Conservation (phyloP, 2,888 invertebrate species). For the Papilio demoleus region DNA sequence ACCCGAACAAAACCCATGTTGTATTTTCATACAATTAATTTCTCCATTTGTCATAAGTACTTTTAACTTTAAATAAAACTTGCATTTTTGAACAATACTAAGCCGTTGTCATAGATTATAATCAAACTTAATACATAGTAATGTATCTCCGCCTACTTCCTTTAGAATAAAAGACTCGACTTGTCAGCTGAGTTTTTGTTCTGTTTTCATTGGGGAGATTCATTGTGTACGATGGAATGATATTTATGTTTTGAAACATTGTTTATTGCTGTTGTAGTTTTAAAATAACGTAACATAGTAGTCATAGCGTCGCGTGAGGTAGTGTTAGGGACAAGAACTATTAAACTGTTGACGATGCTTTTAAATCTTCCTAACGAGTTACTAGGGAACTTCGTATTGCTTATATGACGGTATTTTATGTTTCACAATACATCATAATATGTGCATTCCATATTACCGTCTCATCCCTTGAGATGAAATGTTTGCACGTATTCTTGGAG, state of each 20-base stretch:
- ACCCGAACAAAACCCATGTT: background rate
- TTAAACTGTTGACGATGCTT: background rate
- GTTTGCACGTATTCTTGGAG: conserved; percentile 33
- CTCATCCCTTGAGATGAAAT: conserved; percentile 37
- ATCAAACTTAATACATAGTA: conserved; percentile 12
- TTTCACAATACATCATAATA: background rate
- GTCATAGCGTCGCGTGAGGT: background rate
- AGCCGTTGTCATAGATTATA: background rate
- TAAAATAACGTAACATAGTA: background rate
- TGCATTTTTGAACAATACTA: background rate
- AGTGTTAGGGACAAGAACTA: background rate
- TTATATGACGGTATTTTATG: conserved; percentile 3
- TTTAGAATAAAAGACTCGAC: conserved; percentile 12
- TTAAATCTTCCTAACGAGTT: background rate
- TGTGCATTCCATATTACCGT: conserved; percentile 12
- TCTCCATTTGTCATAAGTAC: background rate
- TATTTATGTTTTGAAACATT: background rate
- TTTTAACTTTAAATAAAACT: background rate
- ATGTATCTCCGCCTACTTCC: conserved; percentile 2
- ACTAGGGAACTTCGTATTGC: background rate
- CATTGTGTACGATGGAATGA: conserved; percentile 14
- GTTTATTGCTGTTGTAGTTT: background rate
- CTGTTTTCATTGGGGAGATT: background rate
- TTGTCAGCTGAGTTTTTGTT: conserved; percentile 5
- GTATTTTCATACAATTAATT: background rate